These are phyloP conservation scores for Conopomorpha cramerella DNA, from an alignment of 1,140 invertebrate species.

Conservation along the genomic window DNA sequence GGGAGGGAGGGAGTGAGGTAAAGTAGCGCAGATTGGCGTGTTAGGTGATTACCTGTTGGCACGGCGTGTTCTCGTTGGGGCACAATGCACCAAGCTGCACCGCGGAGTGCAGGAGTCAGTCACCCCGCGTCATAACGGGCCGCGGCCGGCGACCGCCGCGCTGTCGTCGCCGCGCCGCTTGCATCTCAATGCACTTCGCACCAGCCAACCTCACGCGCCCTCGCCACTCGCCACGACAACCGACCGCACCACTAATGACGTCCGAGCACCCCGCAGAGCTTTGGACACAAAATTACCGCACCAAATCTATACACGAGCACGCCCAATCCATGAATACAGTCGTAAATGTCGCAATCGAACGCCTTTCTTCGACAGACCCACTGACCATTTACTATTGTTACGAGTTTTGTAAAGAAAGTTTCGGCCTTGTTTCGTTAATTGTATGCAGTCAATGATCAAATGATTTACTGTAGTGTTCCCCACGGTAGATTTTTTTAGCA, in stretches of 20 bases:
- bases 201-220: too few relatives aligned
- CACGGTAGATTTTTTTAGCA: too few relatives aligned
- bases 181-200: too few relatives aligned
- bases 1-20: conserved; percentile 17
- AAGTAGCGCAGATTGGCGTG: conserved; percentile 17
- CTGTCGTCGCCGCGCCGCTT: conserved; percentile 38
- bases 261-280: conserved; percentile 20
- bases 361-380: too few relatives aligned
- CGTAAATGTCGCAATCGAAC: not conserved
- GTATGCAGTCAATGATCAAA: too few relatives aligned
- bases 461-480: too few relatives aligned
- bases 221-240: too few relatives aligned
- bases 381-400: too few relatives aligned
- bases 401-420: too few relatives aligned
- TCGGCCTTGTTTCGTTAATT: too few relatives aligned
- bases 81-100: conserved; percentile 57
- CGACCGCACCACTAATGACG: conserved; percentile 24
- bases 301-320: conserved; percentile 8
- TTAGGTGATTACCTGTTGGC: conserved; percentile 36
- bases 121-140: conserved; percentile 54
- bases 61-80: conserved; percentile 52
- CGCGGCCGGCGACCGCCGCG: conserved; percentile 44
- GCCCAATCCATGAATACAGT: not conserved
- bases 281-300: conserved; percentile 15
- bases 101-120: conserved; percentile 50